A percentile compares a stretch with the other conserved stretches of the same genome.
These are phyloP conservation scores for Rhagoletis pomonella DNA, from an alignment of 1,140 invertebrate genomes.

Conservation along the genomic window DNA sequence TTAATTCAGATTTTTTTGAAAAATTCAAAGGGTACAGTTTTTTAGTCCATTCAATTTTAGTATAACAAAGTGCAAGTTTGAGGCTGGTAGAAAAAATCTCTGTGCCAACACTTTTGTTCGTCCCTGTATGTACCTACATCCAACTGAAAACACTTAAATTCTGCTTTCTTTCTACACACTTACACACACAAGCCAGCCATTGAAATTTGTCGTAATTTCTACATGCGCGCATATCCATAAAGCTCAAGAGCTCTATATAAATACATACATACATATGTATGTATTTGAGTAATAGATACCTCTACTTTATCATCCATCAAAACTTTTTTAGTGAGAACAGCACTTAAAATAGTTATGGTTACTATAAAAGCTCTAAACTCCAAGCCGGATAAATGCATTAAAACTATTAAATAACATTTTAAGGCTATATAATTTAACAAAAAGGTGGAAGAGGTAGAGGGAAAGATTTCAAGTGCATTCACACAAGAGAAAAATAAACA, in stretches of 20 bases:
- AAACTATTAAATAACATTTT: conserved; percentile 30
- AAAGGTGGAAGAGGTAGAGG: not conserved
- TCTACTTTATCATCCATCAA: not conserved
- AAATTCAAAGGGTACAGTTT: too few relatives aligned
- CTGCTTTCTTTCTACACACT: too few relatives aligned
- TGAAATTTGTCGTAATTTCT: not conserved
- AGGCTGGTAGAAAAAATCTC: too few relatives aligned
- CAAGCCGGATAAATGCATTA: conserved; percentile 20
- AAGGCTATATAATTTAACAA: not conserved
- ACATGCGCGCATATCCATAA: too few relatives aligned
- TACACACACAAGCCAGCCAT: not conserved
- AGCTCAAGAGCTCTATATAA: not conserved
- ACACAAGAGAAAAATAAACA: not conserved
- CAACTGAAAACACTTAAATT: too few relatives aligned
- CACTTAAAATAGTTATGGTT: not conserved
- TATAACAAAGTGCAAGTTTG: too few relatives aligned
- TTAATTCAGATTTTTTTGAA: too few relatives aligned
- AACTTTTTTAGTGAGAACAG: not conserved
- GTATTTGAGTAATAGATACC: not conserved
- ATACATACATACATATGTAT: not conserved
- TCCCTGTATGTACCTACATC: too few relatives aligned
- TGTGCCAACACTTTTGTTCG: too few relatives aligned
- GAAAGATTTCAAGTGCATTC: not conserved
- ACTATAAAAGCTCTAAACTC: not conserved
- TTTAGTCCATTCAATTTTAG: too few relatives aligned